phyloP scores from a whole-genome alignment of 2,113 vertebrate genomes.

The Pedionomus torquatus region DNA sequence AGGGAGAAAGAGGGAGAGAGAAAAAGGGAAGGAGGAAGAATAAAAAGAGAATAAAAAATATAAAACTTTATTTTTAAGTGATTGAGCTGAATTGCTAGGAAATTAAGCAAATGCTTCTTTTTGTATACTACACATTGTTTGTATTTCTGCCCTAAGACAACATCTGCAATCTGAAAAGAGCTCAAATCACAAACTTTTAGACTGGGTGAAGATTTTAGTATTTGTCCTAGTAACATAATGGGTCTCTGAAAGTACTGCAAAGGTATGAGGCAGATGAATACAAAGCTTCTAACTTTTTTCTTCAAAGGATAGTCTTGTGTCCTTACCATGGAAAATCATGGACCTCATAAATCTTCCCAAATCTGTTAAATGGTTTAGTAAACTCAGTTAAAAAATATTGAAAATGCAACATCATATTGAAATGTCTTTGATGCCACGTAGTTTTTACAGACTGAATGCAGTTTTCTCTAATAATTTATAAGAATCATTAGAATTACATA shows the following conservation, averaged over 20 bases:
- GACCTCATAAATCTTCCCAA: not conserved
- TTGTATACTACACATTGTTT: not conserved
- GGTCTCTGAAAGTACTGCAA: not conserved
- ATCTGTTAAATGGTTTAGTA: not conserved
- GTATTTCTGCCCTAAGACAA: not conserved
- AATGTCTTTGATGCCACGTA: not conserved
- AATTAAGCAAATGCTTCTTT: not conserved
- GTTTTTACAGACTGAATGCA: not conserved
- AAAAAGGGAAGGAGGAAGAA: not conserved
- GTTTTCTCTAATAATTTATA: not conserved
- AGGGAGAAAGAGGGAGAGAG: not conserved
- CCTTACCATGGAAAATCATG: not conserved
- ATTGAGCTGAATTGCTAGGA: not conserved
- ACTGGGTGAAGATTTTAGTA: not conserved
- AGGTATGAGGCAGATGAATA: not conserved
- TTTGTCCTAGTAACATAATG: not conserved
- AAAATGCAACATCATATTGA: not conserved
- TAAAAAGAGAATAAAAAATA: not conserved
- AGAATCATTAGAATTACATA: not conserved
- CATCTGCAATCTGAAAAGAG: not conserved
- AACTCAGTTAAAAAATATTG: not conserved
- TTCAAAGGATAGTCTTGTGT: not conserved
- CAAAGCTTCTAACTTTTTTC: not conserved
- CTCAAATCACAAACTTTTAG: not conserved
- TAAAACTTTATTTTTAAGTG: not conserved